Evolutionary conservation across 2,797 vertebrate species (phyloP).

Genomic region (Cossypha dichroa): DNA sequence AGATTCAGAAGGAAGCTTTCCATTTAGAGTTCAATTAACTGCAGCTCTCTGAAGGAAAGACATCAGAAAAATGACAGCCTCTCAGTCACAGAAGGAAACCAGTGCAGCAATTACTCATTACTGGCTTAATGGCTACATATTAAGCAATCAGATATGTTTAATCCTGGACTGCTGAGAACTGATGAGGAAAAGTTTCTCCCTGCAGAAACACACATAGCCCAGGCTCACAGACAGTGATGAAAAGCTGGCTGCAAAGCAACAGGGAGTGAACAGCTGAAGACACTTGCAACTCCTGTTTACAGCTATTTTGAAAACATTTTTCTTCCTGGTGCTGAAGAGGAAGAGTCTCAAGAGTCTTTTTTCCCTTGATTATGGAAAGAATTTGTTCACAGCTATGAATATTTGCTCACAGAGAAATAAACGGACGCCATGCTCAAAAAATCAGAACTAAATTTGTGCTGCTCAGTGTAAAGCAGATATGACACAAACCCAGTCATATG

Average conservation of each 20-base stretch:
- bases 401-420: neutral
- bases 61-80: neutral
- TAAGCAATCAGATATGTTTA: conserved; percentile 15
- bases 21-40: neutral
- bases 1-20: neutral
- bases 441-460: neutral
- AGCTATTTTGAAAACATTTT: conserved; percentile 56
- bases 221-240: neutral
- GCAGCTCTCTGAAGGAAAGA: conserved; percentile 5
- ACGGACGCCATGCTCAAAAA: neutral
- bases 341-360: conserved; percentile 17
- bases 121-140: neutral
- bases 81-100: neutral
- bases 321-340: conserved; percentile 14
- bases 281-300: conserved; percentile 24
- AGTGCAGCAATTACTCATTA: neutral
- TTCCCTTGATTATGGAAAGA: neutral
- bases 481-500: neutral
- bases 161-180: conserved; percentile 27
- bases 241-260: conserved; percentile 12
- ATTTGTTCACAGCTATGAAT: neutral
- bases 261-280: conserved; percentile 27
- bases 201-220: neutral
- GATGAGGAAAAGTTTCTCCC: neutral
- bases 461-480: neutral